Conservation (phyloP, 2,113 vertebrate genomes). For the Ptilorrhoa leucosticta region DNA sequence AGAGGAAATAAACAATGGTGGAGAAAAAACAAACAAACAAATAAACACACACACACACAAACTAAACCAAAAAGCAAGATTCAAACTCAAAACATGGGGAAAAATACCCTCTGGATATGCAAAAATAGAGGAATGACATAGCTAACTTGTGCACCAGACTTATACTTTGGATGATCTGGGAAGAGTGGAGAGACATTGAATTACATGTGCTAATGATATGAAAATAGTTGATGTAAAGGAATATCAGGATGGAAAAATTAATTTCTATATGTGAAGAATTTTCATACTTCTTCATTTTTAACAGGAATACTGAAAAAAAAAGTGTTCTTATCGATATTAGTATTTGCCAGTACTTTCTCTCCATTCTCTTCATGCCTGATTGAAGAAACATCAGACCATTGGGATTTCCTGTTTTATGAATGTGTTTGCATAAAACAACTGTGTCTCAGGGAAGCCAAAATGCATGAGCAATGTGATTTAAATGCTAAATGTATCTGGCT, state of each 20-base stretch:
- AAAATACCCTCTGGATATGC: not conserved
- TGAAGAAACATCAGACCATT: not conserved
- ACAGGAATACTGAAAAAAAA: not conserved
- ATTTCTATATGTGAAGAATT: not conserved
- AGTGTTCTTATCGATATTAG: not conserved
- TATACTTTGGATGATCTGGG: not conserved
- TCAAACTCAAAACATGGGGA: not conserved
- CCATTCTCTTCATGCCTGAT: not conserved
- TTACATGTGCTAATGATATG: not conserved
- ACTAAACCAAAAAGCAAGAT: not conserved
- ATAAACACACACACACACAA: not conserved
- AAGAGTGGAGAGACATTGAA: not conserved
- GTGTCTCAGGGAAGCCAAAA: not conserved
- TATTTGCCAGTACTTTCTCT: not conserved
- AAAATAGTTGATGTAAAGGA: not conserved
- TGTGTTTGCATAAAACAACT: not conserved
- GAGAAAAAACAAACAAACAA: not conserved
- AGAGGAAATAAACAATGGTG: not conserved
- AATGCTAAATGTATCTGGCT: not conserved
- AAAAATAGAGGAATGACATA: not conserved
- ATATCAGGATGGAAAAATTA: not conserved
- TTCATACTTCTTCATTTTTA: not conserved
- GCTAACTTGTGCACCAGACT: not conserved
- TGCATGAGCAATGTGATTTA: not conserved
- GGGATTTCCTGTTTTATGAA: not conserved